These are phyloP conservation scores for Nymphalis c-album DNA, from an alignment of 2,888 invertebrate species.

Conservation along the genomic window DNA sequence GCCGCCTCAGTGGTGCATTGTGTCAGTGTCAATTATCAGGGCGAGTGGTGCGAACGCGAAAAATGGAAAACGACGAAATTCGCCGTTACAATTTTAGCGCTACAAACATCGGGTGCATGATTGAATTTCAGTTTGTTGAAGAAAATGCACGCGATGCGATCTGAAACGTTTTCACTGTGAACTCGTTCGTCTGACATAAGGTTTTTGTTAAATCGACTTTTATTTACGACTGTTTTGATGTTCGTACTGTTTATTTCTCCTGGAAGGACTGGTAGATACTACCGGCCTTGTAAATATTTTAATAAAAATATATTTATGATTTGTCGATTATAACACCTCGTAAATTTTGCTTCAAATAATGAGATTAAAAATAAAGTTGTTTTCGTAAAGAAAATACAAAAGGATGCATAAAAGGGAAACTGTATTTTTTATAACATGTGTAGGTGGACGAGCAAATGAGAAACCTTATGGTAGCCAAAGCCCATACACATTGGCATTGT, in stretches of 20 bases:
- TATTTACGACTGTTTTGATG: neutral
- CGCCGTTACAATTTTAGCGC: slow-evolving; percentile 38
- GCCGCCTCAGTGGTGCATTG: slow-evolving; percentile 37
- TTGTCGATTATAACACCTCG: too few relatives aligned
- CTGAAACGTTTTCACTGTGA: slow-evolving; percentile 24
- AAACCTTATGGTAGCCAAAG: too few relatives aligned
- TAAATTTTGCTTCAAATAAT: too few relatives aligned
- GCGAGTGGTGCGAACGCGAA: slow-evolving; percentile 36
- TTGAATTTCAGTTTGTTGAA: slow-evolving; percentile 35
- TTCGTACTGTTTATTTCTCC: neutral
- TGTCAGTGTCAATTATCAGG: slow-evolving; percentile 44
- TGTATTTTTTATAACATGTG: too few relatives aligned
- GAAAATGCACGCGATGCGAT: slow-evolving; percentile 33
- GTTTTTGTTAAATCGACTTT: neutral
- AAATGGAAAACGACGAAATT: slow-evolving; percentile 42
- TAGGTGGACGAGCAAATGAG: too few relatives aligned
- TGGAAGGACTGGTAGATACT: neutral
- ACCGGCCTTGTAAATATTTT: neutral
- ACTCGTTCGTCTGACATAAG: slow-evolving; percentile 6
- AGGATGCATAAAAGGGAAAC: too few relatives aligned
- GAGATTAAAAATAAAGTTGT: too few relatives aligned
- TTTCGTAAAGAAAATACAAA: too few relatives aligned
- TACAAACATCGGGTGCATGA: slow-evolving; percentile 37
- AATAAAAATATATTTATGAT: too few relatives aligned
- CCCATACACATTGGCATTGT: too few relatives aligned